Evolutionary conservation across 2,888 invertebrate genomes (phyloP).

Genomic region (Colostygia pectinataria): DNA sequence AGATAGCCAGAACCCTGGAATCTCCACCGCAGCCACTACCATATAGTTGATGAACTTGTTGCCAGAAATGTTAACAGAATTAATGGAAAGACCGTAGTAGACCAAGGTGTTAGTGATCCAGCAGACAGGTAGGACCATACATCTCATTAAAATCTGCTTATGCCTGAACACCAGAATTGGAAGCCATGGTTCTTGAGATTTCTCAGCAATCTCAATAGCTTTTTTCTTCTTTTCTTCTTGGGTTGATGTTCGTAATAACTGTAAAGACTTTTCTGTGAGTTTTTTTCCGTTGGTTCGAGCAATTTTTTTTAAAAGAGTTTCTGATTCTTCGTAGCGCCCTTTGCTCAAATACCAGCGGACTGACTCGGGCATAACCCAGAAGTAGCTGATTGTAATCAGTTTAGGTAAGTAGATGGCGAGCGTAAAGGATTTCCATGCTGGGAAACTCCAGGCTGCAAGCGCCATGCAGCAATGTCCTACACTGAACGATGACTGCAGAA

Average conservation of each 20-base stretch:
- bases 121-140: conserved; percentile 71
- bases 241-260: conserved; percentile 47
- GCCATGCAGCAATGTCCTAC: conserved; percentile 87
- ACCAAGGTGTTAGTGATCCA: conserved; percentile 86
- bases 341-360: conserved; percentile 90
- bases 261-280: conserved; percentile 60
- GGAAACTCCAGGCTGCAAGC: conserved; percentile 86
- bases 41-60: conserved; percentile 85
- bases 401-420: conserved; percentile 87
- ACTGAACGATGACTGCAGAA: conserved; percentile 87
- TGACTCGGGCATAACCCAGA: conserved; percentile 88
- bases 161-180: conserved; percentile 56
- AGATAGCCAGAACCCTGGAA: conserved; percentile 85
- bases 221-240: conserved; percentile 50
- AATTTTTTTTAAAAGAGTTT: conserved; percentile 83
- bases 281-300: conserved; percentile 82
- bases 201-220: conserved; percentile 36
- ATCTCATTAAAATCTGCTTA: conserved; percentile 51
- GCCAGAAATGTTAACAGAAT: conserved; percentile 84
- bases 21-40: conserved; percentile 83
- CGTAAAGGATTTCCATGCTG: conserved; percentile 86
- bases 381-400: conserved; percentile 84
- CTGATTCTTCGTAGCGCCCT: conserved; percentile 85
- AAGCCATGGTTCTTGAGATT: conserved; percentile 55
- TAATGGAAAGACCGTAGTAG: conserved; percentile 85